Base-by-base conservation (phyloP, 2,888 invertebrate genomes). In the Tenthredo livida region DNA sequence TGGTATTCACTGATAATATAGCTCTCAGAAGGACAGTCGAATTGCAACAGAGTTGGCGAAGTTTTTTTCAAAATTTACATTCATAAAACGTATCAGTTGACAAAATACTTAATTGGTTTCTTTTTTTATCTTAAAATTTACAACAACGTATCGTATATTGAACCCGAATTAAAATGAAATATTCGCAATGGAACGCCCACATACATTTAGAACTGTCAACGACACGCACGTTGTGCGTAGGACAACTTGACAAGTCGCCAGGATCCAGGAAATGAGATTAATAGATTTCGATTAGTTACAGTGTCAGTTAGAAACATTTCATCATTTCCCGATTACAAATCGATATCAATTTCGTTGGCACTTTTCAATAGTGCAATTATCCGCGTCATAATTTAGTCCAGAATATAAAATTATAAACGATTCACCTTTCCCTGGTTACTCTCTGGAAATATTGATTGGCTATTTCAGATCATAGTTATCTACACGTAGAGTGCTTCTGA, bases 211-310 rank as follows among this genome's bases (percentile, higher is more conserved):
- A 61, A 61, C 80, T 80, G 80, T 80, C 80, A 37, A 80, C 37
- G 58, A 40, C 80, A 80, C 58, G 61, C 58, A 37, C 12, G 61
- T 80, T 61, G 12, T 61, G 80, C 80, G 17, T 61, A 58, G 50
- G 61, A 80, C 33, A 61, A 80, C 21, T 80, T 80, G 61, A 80
- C 61, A 61, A 40, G 37, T 80, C 21, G 58, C 80, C 61, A 80
- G 61, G 61, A 29, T 37, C 54, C 50, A 54, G 47, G 33, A 17
- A 29, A 77, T 10, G 9, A 17, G 25, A 77, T 25, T 77, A 29
- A 40, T 29, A 54, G 54, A n/a, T 50, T 54, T n/a, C 54, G 29
- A 40, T 21, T 21, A 29, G 33, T 77, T 29, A 54, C 54, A 17
- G 25, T 54, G n/a, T 33, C 50, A 77, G 54, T 50, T 47, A 17